Base-by-base conservation (phyloP, 2,797 vertebrate species). In the Fistularia tabacaria region DNA sequence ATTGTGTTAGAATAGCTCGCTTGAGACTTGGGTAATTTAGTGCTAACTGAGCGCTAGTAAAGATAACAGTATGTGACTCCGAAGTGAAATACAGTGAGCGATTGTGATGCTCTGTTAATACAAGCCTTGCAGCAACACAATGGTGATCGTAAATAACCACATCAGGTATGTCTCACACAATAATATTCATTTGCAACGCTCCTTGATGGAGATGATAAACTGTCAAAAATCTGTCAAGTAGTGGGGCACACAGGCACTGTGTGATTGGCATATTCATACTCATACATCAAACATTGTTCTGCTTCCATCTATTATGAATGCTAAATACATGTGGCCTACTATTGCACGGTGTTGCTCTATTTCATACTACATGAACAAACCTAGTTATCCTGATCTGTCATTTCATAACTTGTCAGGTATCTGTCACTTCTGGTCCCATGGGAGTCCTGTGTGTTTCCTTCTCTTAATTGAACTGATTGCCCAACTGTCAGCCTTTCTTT, bases 21-120 rank as follows among this genome's bases (percentile, higher is more conserved):
- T 80, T 43, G 90, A 90, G 89, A 88, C 85, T 86, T 74, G 79
- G 74, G 74, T 89, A 87, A 91, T 89, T 87, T 85, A 81, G 81
- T 88, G 82, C 89, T 88, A 90, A 88, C 88, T 71, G 80, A 79
- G 69, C 61, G 73, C 77, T 76, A 61, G 80, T 79, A 81, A 78
- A 85, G 79, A 87, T 70, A 81, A 87, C 81, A 84, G 77, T 71
- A 69, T 68, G 74, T 59, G 75, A 69, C 72, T 80, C 59, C 56
- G 51, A 65, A 78, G 74, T 78, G 74, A 80, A 81, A 78, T 79
- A 75, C 56, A 53, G 69, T 55, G 57, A 64, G 45, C 55, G 58
- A 64, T 57, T 73, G 57, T 77, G 66, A 59, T 56, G 51, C 52
- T 52, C 66, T 64, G 71, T 52, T 38, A 54, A 67, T 56, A 71